Conservation (phyloP, 37 sponge, comb jelly and placozoan genomes). For the Beroe ovata region DNA sequence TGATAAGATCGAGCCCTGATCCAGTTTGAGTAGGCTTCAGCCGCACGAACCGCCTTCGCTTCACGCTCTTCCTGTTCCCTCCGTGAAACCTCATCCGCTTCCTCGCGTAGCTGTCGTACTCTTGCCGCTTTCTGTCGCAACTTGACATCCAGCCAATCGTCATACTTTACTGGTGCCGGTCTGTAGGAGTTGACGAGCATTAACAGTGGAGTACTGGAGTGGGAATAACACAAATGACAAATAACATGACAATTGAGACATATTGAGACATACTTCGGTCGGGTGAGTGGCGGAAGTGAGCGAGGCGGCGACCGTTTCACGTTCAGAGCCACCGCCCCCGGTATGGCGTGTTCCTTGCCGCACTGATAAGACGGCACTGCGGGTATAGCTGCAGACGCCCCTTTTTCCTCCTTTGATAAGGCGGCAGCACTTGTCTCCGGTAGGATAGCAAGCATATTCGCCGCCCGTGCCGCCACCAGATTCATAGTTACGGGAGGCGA, state of each 20-base stretch:
- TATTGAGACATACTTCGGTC: neutral
- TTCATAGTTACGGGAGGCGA: constrained; percentile 61
- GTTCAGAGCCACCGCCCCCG: constrained; percentile 18
- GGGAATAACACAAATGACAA: neutral
- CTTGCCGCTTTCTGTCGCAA: neutral
- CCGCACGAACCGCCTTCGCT: neutral
- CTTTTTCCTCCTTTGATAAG: neutral
- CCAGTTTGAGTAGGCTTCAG: neutral
- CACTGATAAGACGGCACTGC: neutral
- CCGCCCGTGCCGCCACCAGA: constrained; percentile 59
- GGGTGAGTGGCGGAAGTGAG: neutral
- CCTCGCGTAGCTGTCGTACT: constrained; percentile 6
- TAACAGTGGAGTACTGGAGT: no score
- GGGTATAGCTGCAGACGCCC: neutral
- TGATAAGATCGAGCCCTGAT: neutral
- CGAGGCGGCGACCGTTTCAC: neutral
- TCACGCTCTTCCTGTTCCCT: neutral
- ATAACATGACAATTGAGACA: no score
- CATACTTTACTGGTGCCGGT: neutral
- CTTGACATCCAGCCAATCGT: constrained; percentile 36
- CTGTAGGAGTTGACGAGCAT: neutral
- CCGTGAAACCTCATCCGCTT: neutral
- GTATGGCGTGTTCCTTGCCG: constrained; percentile 29
- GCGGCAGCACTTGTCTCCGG: neutral
- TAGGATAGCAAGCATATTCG: constrained; percentile 47